Base-by-base conservation (phyloP, 2,113 vertebrate genomes). In the Hucho hucho region DNA sequence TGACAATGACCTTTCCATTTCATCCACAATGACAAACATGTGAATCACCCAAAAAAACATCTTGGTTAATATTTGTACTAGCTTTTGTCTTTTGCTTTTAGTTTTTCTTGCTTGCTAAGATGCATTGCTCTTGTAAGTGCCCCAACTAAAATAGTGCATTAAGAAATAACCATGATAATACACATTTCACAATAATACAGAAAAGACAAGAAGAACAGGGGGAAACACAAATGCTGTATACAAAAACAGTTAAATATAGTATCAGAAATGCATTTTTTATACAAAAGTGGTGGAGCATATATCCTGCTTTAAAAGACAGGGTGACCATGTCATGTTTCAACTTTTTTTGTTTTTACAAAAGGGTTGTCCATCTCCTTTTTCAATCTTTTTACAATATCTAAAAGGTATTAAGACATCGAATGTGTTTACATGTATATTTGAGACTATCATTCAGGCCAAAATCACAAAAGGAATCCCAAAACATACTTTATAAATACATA, bases 321-420 rank as follows among this genome's bases (percentile, higher is more conserved):
- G 75, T 43, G 80, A 86, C 58, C 53, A 68, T 26, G 83, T 85
- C 58, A 28, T 70, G 83, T 53, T 53, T 87, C 47, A 63, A 56
- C 12, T 68, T 72, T 43, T 82, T 81, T 81, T 69, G 64, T 87
- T 87, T 91, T 92, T 91, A 92, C 88, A 92, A 93, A 92, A 87
- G 72, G 81, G 78, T 89, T 86, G 73, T 84, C 89, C 74, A 74
- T 88, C 84, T 85, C 79, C 87, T 84, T 79, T 64, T 87, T 90
- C 84, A 86, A 78, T 90, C 83, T 91, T 91, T 93, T 90, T 93
- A 92, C 89, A 91, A 92, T 87, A 92, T 93, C 93, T 92, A 94
- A 93, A 94, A 93, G 90, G 84, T 90, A 87, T 93, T 85, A 91
- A 93, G 92, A 93, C 92, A 92, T 93, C 89, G 86, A 93, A 90